Evolutionary conservation across 37 sponge, comb jelly and placozoan genomes (phyloP).

Genomic region (Beroe forskalii): DNA sequence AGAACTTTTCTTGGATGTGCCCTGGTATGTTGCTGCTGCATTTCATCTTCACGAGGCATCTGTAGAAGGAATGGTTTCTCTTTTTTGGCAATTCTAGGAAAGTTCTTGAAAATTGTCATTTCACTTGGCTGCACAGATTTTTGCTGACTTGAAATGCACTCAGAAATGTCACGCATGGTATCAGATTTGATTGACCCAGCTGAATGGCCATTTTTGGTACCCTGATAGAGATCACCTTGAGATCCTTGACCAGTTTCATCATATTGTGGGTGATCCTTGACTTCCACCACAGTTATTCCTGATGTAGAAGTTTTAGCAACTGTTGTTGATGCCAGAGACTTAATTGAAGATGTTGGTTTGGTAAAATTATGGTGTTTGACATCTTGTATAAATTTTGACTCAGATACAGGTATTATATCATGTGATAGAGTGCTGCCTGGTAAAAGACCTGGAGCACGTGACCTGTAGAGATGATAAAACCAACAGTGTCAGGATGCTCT

Average conservation of each 20-base stretch:
- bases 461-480: too few relatives aligned
- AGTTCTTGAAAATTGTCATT: neutral
- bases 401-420: neutral
- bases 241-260: neutral
- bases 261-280: neutral
- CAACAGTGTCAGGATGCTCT: too few relatives aligned
- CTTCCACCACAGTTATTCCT: slow-evolving; percentile 52
- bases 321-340: slow-evolving; percentile 30
- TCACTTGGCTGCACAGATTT: neutral
- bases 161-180: slow-evolving; percentile 12
- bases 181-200: slow-evolving; percentile 30
- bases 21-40: neutral
- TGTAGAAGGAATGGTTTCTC: slow-evolving; percentile 25
- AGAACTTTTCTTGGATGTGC: neutral
- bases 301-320: slow-evolving; percentile 39
- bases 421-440: too few relatives aligned
- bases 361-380: slow-evolving; percentile 3
- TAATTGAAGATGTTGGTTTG: slow-evolving; percentile 37
- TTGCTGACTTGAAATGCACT: neutral
- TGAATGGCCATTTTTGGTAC: neutral
- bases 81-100: neutral
- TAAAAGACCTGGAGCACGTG: too few relatives aligned
- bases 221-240: neutral
- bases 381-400: slow-evolving; percentile 34
- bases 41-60: neutral